phyloP scores from a whole-genome alignment of 2,113 vertebrate genomes.

The Plecotus auritus region DNA sequence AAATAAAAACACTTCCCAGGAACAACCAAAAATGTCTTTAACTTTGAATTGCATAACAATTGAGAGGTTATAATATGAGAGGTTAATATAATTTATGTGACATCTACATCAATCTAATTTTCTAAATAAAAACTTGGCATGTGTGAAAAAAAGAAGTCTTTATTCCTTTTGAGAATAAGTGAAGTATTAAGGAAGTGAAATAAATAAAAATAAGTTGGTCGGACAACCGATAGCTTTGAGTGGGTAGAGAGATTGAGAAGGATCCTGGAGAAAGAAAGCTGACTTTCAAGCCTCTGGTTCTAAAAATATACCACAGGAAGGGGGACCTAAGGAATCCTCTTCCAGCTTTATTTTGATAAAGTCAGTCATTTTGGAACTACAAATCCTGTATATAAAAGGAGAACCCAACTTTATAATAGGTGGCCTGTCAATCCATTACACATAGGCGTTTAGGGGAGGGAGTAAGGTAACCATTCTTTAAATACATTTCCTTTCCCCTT shows the following conservation, averaged over 20 bases:
- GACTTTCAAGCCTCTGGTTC: neutral
- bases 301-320: neutral
- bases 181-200: neutral
- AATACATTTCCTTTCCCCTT: neutral
- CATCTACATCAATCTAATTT: too few relatives aligned
- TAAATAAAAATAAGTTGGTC: neutral
- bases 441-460: neutral
- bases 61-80: too few relatives aligned
- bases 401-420: neutral
- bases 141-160: too few relatives aligned
- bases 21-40: too few relatives aligned
- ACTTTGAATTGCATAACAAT: too few relatives aligned
- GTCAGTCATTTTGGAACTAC: neutral
- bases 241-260: neutral
- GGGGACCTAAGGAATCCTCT: neutral
- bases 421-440: neutral
- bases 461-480: neutral
- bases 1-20: too few relatives aligned
- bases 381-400: neutral
- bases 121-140: too few relatives aligned
- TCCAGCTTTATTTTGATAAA: neutral
- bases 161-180: neutral
- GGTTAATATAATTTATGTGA: too few relatives aligned
- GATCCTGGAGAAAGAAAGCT: neutral
- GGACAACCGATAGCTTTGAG: neutral